A percentile compares a stretch with the other conserved stretches of the same genome.
phyloP scores from a whole-genome alignment of 2,888 invertebrate species.

The Sturmia bella region DNA sequence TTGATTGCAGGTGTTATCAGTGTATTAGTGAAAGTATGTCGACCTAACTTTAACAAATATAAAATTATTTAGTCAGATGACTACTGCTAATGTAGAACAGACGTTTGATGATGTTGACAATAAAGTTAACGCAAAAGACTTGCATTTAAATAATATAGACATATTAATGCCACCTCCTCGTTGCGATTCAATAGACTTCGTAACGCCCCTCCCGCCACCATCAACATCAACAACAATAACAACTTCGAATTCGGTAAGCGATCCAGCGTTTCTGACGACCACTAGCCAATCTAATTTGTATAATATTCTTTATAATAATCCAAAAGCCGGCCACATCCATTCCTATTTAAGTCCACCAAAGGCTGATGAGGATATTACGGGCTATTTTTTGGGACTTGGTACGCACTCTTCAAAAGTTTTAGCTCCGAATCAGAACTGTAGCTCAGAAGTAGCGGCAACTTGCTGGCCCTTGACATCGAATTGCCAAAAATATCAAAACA shows the following conservation, averaged over 20 bases:
- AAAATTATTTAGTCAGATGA: slow-evolving; percentile 34
- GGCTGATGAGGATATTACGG: background rate
- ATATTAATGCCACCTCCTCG: slow-evolving; percentile 24
- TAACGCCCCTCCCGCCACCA: slow-evolving; percentile 17
- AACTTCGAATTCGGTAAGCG: background rate
- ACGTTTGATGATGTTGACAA: slow-evolving; percentile 17
- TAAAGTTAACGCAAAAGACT: slow-evolving; percentile 12
- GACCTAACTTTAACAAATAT: background rate
- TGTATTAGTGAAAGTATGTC: slow-evolving; percentile 13
- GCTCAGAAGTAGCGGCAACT: background rate
- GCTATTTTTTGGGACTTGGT: slow-evolving; percentile 4
- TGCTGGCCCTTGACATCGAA: background rate
- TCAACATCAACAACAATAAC: slow-evolving; percentile 1
- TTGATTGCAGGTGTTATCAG: background rate
- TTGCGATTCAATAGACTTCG: slow-evolving; percentile 26
- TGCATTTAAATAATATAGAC: slow-evolving; percentile 16
- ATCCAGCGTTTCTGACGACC: background rate
- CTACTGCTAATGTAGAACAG: slow-evolving; percentile 21
- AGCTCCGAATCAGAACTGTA: background rate
- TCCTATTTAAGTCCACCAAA: slow-evolving; percentile 9
- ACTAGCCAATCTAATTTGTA: slow-evolving; percentile 8
- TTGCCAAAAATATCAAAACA: background rate
- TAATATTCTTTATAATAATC: slow-evolving; percentile 25
- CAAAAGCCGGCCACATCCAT: slow-evolving; percentile 11
- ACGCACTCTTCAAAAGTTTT: background rate